These are phyloP conservation scores for Manacus vitellinus DNA, from an alignment of 2,113 vertebrate genomes.

Conservation along the genomic window DNA sequence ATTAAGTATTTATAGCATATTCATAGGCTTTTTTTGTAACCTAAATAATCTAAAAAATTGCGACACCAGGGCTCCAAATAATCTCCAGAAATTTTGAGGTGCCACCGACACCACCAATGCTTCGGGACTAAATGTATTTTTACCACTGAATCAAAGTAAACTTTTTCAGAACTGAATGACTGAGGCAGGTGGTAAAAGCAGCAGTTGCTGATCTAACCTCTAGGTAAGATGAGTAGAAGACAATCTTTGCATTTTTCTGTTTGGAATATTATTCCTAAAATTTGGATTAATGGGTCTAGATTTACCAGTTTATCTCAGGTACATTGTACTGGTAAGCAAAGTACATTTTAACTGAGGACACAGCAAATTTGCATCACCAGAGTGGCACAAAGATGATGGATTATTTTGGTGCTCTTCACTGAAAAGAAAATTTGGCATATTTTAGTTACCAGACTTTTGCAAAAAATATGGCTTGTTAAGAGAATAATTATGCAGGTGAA, in stretches of 20 bases:
- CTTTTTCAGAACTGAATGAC: neutral
- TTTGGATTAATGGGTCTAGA: neutral
- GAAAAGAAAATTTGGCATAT: neutral
- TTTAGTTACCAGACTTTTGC: neutral
- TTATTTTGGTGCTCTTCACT: neutral
- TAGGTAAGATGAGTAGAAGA: neutral
- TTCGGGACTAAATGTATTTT: neutral
- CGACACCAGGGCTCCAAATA: neutral
- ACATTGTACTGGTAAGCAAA: neutral
- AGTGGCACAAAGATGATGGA: neutral
- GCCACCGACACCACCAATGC: neutral
- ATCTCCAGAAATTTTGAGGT: neutral
- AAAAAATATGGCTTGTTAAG: neutral
- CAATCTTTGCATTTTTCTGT: neutral
- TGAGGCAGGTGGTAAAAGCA: neutral
- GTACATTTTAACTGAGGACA: neutral
- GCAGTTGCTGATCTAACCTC: neutral
- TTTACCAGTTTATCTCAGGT: neutral
- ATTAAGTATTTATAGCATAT: conserved; percentile 44
- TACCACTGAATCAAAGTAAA: neutral
- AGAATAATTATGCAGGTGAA: neutral
- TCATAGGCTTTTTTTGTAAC: neutral
- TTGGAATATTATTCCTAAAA: neutral
- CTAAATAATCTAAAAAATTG: neutral
- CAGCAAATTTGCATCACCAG: neutral